Percentiles rank a stretch among this genome's conserved stretches.
Evolutionary conservation across 2,888 invertebrate genomes (phyloP).

Genomic region (Stenotaenia linearis): DNA sequence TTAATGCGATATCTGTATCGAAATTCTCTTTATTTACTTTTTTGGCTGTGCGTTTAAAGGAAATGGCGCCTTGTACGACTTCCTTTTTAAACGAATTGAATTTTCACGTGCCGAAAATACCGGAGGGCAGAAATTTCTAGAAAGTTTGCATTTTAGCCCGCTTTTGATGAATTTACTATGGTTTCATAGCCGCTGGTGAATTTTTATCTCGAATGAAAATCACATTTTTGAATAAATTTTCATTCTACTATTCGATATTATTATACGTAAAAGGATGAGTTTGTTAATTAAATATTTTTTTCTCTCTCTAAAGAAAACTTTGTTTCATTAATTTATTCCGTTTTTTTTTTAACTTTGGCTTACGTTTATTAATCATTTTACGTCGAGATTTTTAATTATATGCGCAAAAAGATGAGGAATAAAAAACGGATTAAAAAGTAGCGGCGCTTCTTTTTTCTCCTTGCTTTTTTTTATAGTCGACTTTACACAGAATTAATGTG

Average conservation of each 20-base stretch:
- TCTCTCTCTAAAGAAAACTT: not conserved
- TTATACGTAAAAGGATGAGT: not conserved
- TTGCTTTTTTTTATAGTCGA: not conserved
- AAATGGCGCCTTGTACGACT: not conserved
- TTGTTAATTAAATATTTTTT: not conserved
- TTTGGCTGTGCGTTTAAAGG: too few species aligned
- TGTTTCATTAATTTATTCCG: not conserved
- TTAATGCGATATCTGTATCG: not conserved
- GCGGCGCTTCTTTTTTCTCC: not conserved
- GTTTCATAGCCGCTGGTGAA: not conserved
- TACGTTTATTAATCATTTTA: conserved; percentile 9
- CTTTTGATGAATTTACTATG: not conserved
- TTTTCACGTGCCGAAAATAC: not conserved
- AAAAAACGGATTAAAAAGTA: conserved; percentile 4
- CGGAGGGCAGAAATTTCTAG: too few species aligned
- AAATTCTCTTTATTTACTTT: too few species aligned
- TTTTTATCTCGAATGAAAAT: not conserved
- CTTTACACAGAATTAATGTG: conserved; percentile 3
- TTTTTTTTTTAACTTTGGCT: not conserved
- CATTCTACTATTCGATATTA: not conserved
- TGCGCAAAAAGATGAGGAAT: not conserved
- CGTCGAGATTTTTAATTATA: not conserved
- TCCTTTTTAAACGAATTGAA: not conserved
- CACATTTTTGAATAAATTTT: not conserved
- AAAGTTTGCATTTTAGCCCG: not conserved